Conservation (phyloP, 2,888 invertebrate genomes). For the Chrysotoxum bicinctum region DNA sequence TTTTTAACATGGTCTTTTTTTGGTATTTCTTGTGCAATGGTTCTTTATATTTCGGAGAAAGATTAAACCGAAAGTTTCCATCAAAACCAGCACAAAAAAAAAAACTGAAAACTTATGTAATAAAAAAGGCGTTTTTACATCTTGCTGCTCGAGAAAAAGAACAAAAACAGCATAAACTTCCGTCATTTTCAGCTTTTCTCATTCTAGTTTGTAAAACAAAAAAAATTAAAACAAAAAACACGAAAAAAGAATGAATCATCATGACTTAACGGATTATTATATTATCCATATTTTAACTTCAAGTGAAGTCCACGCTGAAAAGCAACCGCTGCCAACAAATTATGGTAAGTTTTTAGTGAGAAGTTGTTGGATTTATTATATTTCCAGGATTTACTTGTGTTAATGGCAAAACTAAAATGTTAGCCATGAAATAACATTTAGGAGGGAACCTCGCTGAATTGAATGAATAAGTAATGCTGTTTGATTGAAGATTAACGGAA, state of each 20-base stretch:
- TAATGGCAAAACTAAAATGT: neutral
- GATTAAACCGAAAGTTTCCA: conserved; percentile 29
- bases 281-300: neutral
- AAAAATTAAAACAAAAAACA: neutral
- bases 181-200: conserved; percentile 5
- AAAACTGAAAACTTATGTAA: conserved; percentile 34
- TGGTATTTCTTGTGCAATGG: neutral
- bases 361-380: neutral
- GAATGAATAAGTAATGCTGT: no score
- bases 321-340: neutral
- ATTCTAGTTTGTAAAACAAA: neutral
- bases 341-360: neutral
- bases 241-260: neutral
- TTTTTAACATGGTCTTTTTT: neutral
- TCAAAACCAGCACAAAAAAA: neutral
- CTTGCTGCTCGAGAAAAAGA: neutral
- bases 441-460: no score
- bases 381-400: neutral
- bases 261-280: conserved; percentile 9
- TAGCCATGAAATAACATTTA: neutral
- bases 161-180: neutral
- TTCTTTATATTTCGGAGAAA: neutral
- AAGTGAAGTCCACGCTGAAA: neutral
- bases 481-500: no score
- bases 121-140: conserved; percentile 39